phyloP scores from a whole-genome alignment of 2,888 invertebrate species.

The Sabatieria punctata region DNA sequence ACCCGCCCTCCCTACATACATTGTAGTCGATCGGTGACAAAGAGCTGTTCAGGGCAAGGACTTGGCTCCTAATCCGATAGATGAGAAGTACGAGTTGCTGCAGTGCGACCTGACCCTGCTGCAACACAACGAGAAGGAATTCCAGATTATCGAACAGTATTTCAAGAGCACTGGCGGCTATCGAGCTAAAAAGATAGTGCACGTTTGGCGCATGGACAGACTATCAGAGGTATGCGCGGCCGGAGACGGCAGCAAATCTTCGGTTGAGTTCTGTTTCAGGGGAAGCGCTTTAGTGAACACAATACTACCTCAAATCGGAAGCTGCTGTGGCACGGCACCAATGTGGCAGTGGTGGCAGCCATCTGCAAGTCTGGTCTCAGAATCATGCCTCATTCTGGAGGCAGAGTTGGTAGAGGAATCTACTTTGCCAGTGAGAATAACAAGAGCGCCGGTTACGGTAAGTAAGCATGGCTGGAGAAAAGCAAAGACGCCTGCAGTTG shows the following conservation, averaged over 20 bases:
- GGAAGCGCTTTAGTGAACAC: conserved; percentile 24
- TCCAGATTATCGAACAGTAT: conserved; percentile 27
- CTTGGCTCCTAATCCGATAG: conserved; percentile 33
- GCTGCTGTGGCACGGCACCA: conserved; percentile 38
- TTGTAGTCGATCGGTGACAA: too few species aligned
- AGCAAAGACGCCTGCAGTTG: conserved; percentile 6
- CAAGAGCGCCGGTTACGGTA: conserved; percentile 37
- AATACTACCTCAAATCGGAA: conserved; percentile 31
- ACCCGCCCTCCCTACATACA: too few species aligned
- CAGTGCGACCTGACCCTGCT: conserved; percentile 31
- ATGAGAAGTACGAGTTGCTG: conserved; percentile 32
- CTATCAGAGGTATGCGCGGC: conserved; percentile 15
- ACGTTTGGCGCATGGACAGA: conserved; percentile 31
- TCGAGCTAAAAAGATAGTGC: conserved; percentile 17
- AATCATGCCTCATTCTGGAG: conserved; percentile 39
- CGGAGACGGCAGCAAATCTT: too few species aligned
- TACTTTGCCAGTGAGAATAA: conserved; percentile 38
- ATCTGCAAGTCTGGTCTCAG: conserved; percentile 37
- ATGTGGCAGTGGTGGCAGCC: conserved; percentile 38
- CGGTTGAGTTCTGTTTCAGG: too few species aligned
- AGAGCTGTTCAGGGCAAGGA: too few species aligned
- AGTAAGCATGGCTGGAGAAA: too few species aligned
- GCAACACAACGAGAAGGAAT: conserved; percentile 25
- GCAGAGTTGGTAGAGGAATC: conserved; percentile 36
- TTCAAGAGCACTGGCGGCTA: conserved; percentile 19